Evolutionary conservation across 2,888 invertebrate species (phyloP).

Genomic region (Sphaerophoria rueppellii): DNA sequence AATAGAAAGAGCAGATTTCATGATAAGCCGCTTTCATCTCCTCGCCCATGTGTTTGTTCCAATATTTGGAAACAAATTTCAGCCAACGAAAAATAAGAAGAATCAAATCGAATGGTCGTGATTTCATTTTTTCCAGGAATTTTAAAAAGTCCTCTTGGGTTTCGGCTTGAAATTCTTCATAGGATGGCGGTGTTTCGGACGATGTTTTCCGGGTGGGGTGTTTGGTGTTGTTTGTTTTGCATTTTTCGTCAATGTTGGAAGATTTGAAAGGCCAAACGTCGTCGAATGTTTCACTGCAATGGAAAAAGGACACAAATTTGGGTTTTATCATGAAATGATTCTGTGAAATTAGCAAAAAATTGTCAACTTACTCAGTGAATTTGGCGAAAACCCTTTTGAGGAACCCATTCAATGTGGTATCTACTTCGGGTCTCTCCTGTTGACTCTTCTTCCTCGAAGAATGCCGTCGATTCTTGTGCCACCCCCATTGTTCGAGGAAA

Average conservation of each 20-base stretch:
- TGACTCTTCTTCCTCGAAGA: slow-evolving; percentile 77
- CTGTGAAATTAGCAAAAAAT: too few species aligned
- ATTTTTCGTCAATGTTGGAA: slow-evolving; percentile 33
- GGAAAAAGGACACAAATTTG: not conserved
- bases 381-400: slow-evolving; percentile 76
- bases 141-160: slow-evolving; percentile 75
- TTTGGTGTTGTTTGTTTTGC: slow-evolving; percentile 31
- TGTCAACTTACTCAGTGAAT: slow-evolving; percentile 75
- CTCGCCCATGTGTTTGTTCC: slow-evolving; percentile 75
- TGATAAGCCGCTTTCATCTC: slow-evolving; percentile 75
- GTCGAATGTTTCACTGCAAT: slow-evolving; percentile 74
- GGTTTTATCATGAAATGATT: too few species aligned
- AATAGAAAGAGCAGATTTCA: slow-evolving; percentile 76
- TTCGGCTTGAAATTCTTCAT: slow-evolving; percentile 75
- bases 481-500: slow-evolving; percentile 90
- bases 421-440: slow-evolving; percentile 76
- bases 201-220: slow-evolving; percentile 16
- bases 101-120: slow-evolving; percentile 75
- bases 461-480: slow-evolving; percentile 84
- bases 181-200: slow-evolving; percentile 20
- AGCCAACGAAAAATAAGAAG: slow-evolving; percentile 77
- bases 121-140: slow-evolving; percentile 74
- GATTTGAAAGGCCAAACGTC: slow-evolving; percentile 75
- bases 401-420: slow-evolving; percentile 77
- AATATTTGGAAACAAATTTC: slow-evolving; percentile 76